Evolutionary conservation across 2,888 invertebrate genomes (phyloP).

Genomic region (Cheilosia urbana): DNA sequence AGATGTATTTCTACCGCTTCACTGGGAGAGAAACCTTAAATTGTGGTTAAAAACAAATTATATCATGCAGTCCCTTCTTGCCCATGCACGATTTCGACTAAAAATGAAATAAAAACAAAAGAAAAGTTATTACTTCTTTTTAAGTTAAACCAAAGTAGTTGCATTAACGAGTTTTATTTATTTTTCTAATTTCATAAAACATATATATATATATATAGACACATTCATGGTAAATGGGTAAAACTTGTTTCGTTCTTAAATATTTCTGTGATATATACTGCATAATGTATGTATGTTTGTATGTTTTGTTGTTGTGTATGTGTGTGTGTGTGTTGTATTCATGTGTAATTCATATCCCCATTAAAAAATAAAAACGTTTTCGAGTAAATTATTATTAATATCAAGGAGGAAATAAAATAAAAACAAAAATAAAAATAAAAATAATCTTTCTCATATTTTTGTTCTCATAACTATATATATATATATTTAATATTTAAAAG

Average conservation of each 20-base stretch:
- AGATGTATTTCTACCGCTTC: too few species aligned
- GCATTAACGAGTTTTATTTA: slow-evolving; percentile 71
- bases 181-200: slow-evolving; percentile 75
- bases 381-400: slow-evolving; percentile 65
- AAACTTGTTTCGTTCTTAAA: slow-evolving; percentile 39
- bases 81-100: too few species aligned
- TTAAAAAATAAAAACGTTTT: slow-evolving; percentile 50
- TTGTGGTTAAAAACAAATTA: too few species aligned
- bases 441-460: slow-evolving; percentile 20
- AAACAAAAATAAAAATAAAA: slow-evolving; percentile 45
- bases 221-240: slow-evolving; percentile 73
- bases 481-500: slow-evolving; percentile 43
- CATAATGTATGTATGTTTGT: slow-evolving; percentile 65
- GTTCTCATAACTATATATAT: slow-evolving; percentile 34
- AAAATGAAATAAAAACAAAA: background rate
- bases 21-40: too few species aligned
- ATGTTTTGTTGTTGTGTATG: slow-evolving; percentile 37
- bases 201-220: slow-evolving; percentile 70
- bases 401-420: slow-evolving; percentile 66
- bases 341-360: slow-evolving; percentile 49
- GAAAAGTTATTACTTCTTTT: background rate
- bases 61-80: too few species aligned
- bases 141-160: slow-evolving; percentile 60
- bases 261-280: slow-evolving; percentile 70
- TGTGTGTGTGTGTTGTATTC: slow-evolving; percentile 12